Conservation (phyloP, 2,888 invertebrate genomes). For the Phyto melanocephala region DNA sequence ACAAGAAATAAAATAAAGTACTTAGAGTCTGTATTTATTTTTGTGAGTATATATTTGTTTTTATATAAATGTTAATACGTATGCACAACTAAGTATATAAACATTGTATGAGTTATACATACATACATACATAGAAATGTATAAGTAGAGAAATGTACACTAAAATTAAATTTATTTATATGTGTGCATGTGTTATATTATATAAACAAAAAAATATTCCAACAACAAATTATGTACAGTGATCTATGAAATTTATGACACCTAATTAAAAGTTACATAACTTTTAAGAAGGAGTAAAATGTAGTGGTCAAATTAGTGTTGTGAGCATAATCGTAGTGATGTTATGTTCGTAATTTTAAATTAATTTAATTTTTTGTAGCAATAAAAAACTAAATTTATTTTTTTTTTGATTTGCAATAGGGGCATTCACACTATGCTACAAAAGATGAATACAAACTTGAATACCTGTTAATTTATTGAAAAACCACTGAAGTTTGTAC, state of each 20-base stretch:
- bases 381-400: no score
- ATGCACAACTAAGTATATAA: background rate
- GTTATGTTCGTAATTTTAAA: no score
- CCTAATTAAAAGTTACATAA: background rate
- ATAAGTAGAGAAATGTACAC: background rate
- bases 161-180: background rate
- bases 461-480: no score
- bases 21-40: conserved; percentile 15
- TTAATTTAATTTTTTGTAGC: no score
- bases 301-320: no score
- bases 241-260: background rate
- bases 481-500: no score
- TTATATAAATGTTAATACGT: background rate
- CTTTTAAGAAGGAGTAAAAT: no score
- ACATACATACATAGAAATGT: no score
- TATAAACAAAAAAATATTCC: background rate
- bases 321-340: no score
- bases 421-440: no score
- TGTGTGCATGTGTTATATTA: background rate
- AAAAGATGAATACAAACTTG: no score
- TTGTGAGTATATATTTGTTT: background rate
- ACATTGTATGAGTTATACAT: background rate
- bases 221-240: background rate
- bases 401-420: no score
- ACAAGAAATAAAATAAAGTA: conserved; percentile 12